phyloP scores from a whole-genome alignment of 2,113 vertebrate genomes.

The Tringa solitaria region DNA sequence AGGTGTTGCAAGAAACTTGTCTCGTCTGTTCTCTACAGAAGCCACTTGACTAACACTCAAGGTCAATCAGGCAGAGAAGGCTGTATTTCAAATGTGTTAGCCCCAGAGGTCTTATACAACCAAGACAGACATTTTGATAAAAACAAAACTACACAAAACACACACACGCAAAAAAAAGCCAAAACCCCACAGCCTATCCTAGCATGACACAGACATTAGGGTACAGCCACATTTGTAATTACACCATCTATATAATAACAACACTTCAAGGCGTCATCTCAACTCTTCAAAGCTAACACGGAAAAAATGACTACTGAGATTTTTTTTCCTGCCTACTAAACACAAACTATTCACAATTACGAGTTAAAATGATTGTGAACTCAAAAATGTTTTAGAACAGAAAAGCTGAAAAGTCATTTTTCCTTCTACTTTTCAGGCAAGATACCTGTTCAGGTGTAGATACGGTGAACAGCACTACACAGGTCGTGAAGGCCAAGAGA shows the following conservation, averaged over 20 bases:
- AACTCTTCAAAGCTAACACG: not conserved
- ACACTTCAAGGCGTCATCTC: not conserved
- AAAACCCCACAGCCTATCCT: not conserved
- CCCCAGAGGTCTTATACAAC: not conserved
- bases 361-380: not conserved
- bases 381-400: not conserved
- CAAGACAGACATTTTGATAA: not conserved
- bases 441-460: not conserved
- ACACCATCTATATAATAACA: not conserved
- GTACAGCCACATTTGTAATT: not conserved
- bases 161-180: not conserved
- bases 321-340: not conserved
- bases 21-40: not conserved
- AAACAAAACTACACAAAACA: not conserved
- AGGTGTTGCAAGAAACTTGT: not conserved
- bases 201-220: not conserved
- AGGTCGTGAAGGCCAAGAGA: not conserved
- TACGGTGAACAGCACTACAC: not conserved
- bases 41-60: not conserved
- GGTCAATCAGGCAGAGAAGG: not conserved
- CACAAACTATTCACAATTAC: not conserved
- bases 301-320: fast-evolving
- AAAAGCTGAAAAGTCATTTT: not conserved
- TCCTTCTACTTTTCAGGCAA: not conserved
- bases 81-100: not conserved